phyloP scores from a whole-genome alignment of 2,888 invertebrate genomes.

The Apamea epomidion region DNA sequence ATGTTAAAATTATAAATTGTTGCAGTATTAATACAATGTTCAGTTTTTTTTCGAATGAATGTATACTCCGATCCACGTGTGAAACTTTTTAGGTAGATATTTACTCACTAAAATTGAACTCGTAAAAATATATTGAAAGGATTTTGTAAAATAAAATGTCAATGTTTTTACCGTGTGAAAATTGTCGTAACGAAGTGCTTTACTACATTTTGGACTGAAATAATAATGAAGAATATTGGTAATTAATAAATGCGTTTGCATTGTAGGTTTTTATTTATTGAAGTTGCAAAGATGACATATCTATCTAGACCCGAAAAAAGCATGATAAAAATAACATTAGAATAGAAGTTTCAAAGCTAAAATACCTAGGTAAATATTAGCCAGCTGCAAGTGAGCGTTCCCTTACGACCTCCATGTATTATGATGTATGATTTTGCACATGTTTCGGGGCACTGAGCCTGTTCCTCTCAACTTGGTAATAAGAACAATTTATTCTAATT shows the following conservation, averaged over 20 bases:
- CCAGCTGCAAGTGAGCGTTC: constrained; percentile 21
- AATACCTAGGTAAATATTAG: not conserved
- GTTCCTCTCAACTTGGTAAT: constrained; percentile 74
- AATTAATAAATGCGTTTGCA: not conserved
- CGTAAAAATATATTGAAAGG: not conserved
- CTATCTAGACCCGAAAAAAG: not conserved
- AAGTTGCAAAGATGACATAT: not conserved
- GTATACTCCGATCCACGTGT: not conserved
- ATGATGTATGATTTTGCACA: constrained; percentile 72
- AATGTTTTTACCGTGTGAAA: not conserved
- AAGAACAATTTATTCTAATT: constrained; percentile 77
- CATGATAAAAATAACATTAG: too few species aligned
- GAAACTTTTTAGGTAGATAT: not conserved
- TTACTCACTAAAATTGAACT: not conserved
- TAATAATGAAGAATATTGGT: not conserved
- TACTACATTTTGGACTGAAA: not conserved
- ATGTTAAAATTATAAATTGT: not conserved
- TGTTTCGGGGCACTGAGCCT: constrained; percentile 63
- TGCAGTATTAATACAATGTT: not conserved
- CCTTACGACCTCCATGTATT: constrained; percentile 67
- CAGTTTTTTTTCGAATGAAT: not conserved
- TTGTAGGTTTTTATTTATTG: not conserved
- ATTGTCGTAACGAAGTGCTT: not conserved
- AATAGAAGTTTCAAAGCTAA: not conserved
- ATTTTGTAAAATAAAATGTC: not conserved